Conservation (phyloP, 2,797 vertebrate species). For the Chaetodon trifasciatus region DNA sequence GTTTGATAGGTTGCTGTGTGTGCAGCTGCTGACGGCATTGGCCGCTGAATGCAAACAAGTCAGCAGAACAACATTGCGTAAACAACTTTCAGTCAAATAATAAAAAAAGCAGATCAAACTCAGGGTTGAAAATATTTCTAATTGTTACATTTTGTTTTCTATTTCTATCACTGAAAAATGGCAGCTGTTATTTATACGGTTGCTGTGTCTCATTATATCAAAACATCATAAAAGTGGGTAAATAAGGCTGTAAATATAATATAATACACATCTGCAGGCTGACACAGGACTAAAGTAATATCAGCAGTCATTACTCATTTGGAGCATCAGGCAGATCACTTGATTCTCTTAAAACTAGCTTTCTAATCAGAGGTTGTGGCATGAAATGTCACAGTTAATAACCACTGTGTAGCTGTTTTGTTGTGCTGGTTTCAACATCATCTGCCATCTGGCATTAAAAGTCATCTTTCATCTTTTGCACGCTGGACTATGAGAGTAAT, state of each 20-base stretch:
- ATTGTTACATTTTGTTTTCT: neutral
- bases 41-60: conserved; percentile 21
- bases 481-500: neutral
- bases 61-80: conserved; percentile 18
- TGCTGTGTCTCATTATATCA: neutral
- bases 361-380: neutral
- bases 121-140: neutral
- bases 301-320: neutral
- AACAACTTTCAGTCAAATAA: conserved; percentile 4
- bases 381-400: neutral
- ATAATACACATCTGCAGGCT: neutral
- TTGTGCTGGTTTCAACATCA: neutral
- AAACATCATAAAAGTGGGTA: neutral
- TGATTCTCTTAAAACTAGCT: neutral
- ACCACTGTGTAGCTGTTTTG: neutral
- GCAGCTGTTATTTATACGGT: neutral
- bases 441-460: conserved; percentile 4
- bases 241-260: too few relatives aligned
- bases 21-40: conserved; percentile 3
- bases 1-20: conserved; percentile 7
- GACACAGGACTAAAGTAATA: neutral
- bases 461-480: neutral
- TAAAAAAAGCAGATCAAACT: neutral
- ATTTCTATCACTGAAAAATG: neutral
- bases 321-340: neutral